Base-by-base conservation (phyloP, 2,113 vertebrate genomes). In the Murina feae region DNA sequence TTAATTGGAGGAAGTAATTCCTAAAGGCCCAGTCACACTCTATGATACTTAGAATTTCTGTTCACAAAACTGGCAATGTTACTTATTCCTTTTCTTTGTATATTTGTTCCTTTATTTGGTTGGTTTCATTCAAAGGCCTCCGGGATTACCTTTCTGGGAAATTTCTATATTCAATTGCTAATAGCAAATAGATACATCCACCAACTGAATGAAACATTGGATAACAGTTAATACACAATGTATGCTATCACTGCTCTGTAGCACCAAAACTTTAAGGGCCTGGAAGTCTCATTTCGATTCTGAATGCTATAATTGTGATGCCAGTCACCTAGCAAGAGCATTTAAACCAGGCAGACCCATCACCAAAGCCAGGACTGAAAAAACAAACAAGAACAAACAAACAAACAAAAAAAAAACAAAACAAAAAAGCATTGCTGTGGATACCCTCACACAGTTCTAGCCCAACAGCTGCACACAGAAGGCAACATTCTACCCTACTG, bases 1-100 rank as follows among this genome's bases (percentile, higher is more conserved):
- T 94, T 90, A 39, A 86, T 28, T 80, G 39, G 75, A 87, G 51
- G 76, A 94, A 80, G 69, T 79, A 39, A 86, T 92, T 94, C 90
- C 91, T 90, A 69, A 89, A 80, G 53, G 74, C 55, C 88, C 93
- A 74, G 79, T 92, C 83, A 91, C 79, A n/a, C 65, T 35, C 63
- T 74, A 49, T 0, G 0, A 47, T 92, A 68, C 55, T 82, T 18
- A 84, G 65, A 96, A 44, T 79, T 75, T 39, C 63, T 69, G 10
- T 90, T 83, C 66, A 82, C 65, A 79, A 37, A 93, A 60, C 30
- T 68, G 87, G 42, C 37, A 32, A 42, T 25, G 23, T 55, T 12
- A 11, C 79, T 76, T 78, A 80, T 58, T 79, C 28, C 13, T 90
- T 94, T 90, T 93, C 13, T 79, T 87, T 92, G 66, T 88, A 69